These are phyloP conservation scores for Galerucella pusilla DNA, from an alignment of 2,888 invertebrate species.

Conservation along the genomic window DNA sequence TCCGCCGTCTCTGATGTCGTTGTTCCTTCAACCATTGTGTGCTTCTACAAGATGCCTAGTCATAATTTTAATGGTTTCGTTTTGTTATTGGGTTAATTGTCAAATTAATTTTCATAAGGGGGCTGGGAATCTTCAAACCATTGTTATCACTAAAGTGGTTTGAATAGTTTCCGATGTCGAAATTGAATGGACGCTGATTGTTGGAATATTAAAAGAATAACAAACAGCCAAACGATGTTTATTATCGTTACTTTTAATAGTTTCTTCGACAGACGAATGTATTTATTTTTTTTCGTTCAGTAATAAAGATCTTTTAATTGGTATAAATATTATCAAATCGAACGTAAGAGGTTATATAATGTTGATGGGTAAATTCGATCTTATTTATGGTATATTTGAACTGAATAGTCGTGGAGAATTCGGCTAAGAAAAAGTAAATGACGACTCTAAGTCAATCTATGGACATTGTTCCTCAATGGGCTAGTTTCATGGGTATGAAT, in stretches of 20 bases:
- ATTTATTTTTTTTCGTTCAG: not conserved
- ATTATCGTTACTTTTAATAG: not conserved
- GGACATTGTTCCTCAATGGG: too few relatives aligned
- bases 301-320: constrained; percentile 1
- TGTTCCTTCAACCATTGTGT: constrained; percentile 17
- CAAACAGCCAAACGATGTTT: constrained; percentile 4
- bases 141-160: constrained; percentile 20
- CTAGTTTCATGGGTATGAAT: too few relatives aligned
- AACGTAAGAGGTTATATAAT: not conserved
- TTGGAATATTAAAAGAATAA: constrained; percentile 11
- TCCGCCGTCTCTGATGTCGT: constrained; percentile 13
- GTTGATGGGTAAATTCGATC: not conserved
- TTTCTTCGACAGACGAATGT: not conserved
- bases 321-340: not conserved
- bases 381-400: too few relatives aligned
- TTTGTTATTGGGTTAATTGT: constrained; percentile 38
- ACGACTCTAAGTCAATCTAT: too few relatives aligned
- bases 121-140: constrained; percentile 26
- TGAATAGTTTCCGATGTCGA: constrained; percentile 29
- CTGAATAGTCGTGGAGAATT: too few relatives aligned
- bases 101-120: constrained; percentile 32
- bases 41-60: constrained; percentile 38
- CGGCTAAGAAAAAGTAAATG: too few relatives aligned
- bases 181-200: constrained; percentile 29
- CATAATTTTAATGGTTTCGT: constrained; percentile 40